Evolutionary conservation across 2,113 vertebrate species (phyloP).

Genomic region (Columbina picui): DNA sequence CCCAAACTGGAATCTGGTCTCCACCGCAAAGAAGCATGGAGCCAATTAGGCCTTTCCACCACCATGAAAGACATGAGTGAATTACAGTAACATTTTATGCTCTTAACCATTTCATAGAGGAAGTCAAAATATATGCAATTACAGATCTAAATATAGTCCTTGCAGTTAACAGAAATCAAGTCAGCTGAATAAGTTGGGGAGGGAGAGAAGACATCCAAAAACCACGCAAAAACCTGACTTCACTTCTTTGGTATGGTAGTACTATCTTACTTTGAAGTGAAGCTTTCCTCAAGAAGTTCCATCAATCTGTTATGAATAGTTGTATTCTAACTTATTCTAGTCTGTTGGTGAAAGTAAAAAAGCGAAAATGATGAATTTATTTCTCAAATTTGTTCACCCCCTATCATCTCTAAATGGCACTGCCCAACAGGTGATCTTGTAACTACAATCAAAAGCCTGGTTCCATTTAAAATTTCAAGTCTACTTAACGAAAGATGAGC

Average conservation of each 20-base stretch:
- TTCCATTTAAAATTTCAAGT: neutral
- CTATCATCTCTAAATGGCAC: neutral
- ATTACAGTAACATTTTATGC: slow-evolving; percentile 1
- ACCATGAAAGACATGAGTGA: slow-evolving; percentile 17
- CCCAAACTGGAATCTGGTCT: neutral
- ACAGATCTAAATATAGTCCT: slow-evolving; percentile 30
- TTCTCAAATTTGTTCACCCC: neutral
- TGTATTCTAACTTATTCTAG: neutral
- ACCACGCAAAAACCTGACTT: neutral
- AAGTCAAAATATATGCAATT: slow-evolving; percentile 31
- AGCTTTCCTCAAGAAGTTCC: neutral
- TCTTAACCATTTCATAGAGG: neutral
- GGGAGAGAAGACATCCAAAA: neutral
- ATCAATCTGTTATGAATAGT: neutral
- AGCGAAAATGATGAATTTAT: neutral
- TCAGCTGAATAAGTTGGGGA: neutral
- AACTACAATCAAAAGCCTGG: neutral
- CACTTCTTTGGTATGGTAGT: neutral
- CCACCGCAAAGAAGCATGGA: neutral
- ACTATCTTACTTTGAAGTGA: neutral
- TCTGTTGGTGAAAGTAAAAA: neutral
- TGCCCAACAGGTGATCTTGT: neutral
- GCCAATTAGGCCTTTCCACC: slow-evolving; percentile 3
- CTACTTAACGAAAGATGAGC: neutral
- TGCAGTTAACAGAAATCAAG: neutral